Conservation (phyloP, 2,888 invertebrate genomes). For the Encarsia formosa region DNA sequence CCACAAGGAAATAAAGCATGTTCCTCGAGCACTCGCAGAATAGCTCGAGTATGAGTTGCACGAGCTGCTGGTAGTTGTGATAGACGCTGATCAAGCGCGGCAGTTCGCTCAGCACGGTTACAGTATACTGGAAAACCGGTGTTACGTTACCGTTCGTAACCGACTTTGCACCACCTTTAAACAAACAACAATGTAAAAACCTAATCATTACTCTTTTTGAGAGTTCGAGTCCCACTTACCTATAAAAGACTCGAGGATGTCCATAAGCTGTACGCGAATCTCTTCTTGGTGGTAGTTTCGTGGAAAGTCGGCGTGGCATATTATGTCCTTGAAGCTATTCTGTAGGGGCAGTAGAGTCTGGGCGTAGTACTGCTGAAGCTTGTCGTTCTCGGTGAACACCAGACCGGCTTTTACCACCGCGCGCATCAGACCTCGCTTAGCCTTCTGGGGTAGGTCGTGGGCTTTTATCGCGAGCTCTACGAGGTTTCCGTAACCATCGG, state of each 20-base stretch:
- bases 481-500: conserved; percentile 57
- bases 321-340: conserved; percentile 56
- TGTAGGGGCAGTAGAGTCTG: conserved; percentile 52
- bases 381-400: conserved; percentile 45
- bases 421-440: conserved; percentile 66
- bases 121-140: conserved; percentile 59
- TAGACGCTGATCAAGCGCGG: conserved; percentile 69
- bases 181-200: conserved; percentile 25
- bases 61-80: conserved; percentile 75
- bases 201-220: too few relatives aligned
- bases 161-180: conserved; percentile 64
- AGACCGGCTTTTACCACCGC: conserved; percentile 68
- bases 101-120: conserved; percentile 63
- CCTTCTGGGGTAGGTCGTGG: conserved; percentile 56
- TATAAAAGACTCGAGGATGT: conserved; percentile 71
- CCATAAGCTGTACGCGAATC: conserved; percentile 65
- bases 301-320: conserved; percentile 56
- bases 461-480: conserved; percentile 55
- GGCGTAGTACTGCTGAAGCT: conserved; percentile 36
- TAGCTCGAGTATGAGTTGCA: conserved; percentile 70
- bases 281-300: conserved; percentile 59
- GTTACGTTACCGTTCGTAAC: conserved; percentile 53
- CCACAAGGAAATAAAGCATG: conserved; percentile 59
- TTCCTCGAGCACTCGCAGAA: conserved; percentile 69
- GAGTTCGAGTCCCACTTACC: too few relatives aligned